Evolutionary conservation across 1,140 invertebrate genomes (phyloP).

Genomic region (Bombyx mandarina): DNA sequence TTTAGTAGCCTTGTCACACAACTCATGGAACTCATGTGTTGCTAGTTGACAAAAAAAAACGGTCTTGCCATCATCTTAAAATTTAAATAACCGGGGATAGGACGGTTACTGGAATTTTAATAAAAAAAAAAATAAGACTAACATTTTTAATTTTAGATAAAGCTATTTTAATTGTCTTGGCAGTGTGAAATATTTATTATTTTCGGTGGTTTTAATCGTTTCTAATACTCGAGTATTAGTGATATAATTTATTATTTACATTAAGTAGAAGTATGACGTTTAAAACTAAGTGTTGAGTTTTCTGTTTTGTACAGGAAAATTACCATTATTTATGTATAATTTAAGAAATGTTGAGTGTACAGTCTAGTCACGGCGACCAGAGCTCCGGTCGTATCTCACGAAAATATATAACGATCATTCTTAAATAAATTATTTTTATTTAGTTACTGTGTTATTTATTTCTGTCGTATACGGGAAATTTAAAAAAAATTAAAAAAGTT

Average conservation of each 20-base stretch:
- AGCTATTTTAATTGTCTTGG: slow-evolving; percentile 41
- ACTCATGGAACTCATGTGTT: no score
- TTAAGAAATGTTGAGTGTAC: slow-evolving; percentile 65
- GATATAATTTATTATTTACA: slow-evolving; percentile 56
- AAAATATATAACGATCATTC: slow-evolving; percentile 52
- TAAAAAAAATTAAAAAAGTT: slow-evolving; percentile 26
- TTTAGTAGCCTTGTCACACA: no score
- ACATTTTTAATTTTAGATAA: slow-evolving; percentile 55
- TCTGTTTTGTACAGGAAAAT: slow-evolving; percentile 61
- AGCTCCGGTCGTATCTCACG: slow-evolving; percentile 49
- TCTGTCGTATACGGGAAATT: slow-evolving; percentile 7
- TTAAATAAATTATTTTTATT: slow-evolving; percentile 67
- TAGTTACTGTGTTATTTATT: slow-evolving; percentile 36
- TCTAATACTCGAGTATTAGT: slow-evolving; percentile 71
- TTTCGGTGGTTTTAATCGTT: slow-evolving; percentile 59
- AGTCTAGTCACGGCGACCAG: slow-evolving; percentile 64
- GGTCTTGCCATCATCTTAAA: no score
- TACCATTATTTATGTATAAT: slow-evolving; percentile 56
- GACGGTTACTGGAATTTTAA: no score
- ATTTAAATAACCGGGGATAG: no score
- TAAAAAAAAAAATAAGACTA: slow-evolving; percentile 44
- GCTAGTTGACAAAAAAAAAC: no score
- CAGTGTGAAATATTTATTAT: slow-evolving; percentile 52
- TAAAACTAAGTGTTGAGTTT: slow-evolving; percentile 65
- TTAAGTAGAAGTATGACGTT: slow-evolving; percentile 63